Evolutionary conservation across 2,888 invertebrate species (phyloP).

Genomic region (Hylaea fasciaria): DNA sequence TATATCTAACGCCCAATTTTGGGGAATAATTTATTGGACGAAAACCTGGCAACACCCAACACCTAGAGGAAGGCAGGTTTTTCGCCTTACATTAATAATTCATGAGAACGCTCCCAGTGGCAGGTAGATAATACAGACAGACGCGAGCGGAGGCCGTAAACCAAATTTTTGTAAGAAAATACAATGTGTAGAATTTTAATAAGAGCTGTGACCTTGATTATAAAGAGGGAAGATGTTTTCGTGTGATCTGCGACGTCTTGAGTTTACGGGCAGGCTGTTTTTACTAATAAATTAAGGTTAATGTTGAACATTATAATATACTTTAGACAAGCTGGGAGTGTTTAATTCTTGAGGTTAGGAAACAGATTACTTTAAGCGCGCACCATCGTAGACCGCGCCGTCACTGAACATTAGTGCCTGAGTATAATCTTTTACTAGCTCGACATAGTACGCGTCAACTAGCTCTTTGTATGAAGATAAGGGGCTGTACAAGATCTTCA

Average conservation of each 20-base stretch:
- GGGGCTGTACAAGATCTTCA: too few relatives aligned
- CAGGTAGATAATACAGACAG: constrained; percentile 28
- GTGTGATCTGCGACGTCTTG: not conserved
- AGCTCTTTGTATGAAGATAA: too few relatives aligned
- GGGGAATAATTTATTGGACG: constrained; percentile 27
- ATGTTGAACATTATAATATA: too few relatives aligned
- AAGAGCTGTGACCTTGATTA: constrained; percentile 22
- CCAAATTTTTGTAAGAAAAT: constrained; percentile 31
- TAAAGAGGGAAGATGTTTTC: not conserved
- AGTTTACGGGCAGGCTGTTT: not conserved
- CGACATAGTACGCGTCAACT: too few relatives aligned
- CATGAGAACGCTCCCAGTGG: constrained; percentile 22
- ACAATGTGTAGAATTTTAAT: constrained; percentile 30
- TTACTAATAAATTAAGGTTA: not conserved
- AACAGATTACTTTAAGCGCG: too few relatives aligned
- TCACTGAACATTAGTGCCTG: too few relatives aligned
- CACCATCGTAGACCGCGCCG: too few relatives aligned
- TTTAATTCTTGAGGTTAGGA: too few relatives aligned
- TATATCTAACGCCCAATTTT: constrained; percentile 30
- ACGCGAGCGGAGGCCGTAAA: constrained; percentile 20
- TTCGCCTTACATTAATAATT: constrained; percentile 31
- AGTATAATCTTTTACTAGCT: too few relatives aligned
- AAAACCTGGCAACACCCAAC: constrained; percentile 27
- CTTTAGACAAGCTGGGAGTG: too few relatives aligned
- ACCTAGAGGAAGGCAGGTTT: constrained; percentile 27